These are phyloP conservation scores for Tipula lateralis DNA, from an alignment of 2,888 invertebrate species.

Conservation along the genomic window DNA sequence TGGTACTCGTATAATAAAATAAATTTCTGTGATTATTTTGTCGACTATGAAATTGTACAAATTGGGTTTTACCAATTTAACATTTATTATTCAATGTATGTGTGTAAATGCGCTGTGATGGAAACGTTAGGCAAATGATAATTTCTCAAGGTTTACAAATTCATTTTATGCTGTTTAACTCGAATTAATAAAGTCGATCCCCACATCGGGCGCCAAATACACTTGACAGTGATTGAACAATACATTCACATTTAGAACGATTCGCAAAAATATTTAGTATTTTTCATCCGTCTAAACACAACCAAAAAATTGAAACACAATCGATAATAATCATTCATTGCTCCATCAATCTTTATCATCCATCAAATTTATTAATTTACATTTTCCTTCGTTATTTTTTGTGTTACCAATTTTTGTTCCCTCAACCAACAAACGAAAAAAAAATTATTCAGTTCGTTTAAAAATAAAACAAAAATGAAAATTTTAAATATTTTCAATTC, in stretches of 20 bases:
- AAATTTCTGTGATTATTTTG: constrained; percentile 7
- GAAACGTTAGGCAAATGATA: not conserved
- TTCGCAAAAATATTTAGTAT: not conserved
- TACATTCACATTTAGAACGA: not conserved
- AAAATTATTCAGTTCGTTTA: constrained; percentile 28
- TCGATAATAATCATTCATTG: not conserved
- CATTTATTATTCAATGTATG: not conserved
- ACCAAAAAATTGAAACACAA: not conserved
- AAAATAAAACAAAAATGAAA: not conserved
- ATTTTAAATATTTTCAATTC: not conserved
- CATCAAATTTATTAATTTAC: not conserved
- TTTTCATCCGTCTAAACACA: not conserved
- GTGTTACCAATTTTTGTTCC: constrained; percentile 6
- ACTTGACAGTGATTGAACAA: not conserved
- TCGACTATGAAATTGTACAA: constrained; percentile 19
- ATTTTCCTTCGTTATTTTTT: not conserved
- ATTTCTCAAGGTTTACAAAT: not conserved
- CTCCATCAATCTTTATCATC: constrained; percentile 19
- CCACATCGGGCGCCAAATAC: not conserved
- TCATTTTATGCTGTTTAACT: not conserved
- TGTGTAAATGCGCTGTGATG: not conserved
- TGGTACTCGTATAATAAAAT: not conserved
- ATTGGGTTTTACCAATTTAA: not conserved
- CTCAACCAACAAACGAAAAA: not conserved
- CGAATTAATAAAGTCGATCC: not conserved